Percentiles rank a stretch among this genome's conserved stretches.
phyloP scores from a whole-genome alignment of 2,888 invertebrate species.

The Rhorus exstirpatorius region DNA sequence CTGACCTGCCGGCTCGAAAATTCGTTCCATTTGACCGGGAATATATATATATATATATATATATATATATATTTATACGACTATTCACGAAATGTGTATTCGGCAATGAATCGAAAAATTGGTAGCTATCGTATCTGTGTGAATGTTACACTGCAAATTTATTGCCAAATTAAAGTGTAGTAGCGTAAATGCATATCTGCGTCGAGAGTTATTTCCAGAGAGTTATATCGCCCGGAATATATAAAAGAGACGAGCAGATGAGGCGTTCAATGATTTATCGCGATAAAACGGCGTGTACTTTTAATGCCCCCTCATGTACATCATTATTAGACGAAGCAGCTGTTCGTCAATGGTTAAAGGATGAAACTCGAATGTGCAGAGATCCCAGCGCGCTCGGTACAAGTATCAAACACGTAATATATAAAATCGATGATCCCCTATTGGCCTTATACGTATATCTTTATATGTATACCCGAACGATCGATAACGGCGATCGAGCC shows the following conservation, averaged over 20 bases:
- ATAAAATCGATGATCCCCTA: slow-evolving; percentile 29
- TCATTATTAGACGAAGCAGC: slow-evolving; percentile 56
- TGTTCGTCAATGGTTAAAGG: slow-evolving; percentile 55
- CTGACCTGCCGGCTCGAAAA: no score
- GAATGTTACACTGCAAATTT: slow-evolving; percentile 9
- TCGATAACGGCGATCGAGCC: slow-evolving; percentile 31
- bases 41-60: no score
- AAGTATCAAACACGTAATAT: slow-evolving; percentile 13
- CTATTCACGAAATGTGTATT: neutral
- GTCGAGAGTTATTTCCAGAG: slow-evolving; percentile 9
- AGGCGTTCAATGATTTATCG: slow-evolving; percentile 48
- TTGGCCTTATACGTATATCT: neutral
- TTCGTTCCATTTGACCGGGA: no score
- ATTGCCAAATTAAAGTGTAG: slow-evolving; percentile 2
- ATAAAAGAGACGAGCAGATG: slow-evolving; percentile 26
- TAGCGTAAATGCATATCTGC: neutral
- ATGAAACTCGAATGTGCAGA: slow-evolving; percentile 12
- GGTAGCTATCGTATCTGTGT: no score
- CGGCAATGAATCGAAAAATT: neutral
- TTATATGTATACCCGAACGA: neutral
- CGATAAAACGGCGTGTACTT: slow-evolving; percentile 32
- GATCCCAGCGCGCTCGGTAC: neutral
- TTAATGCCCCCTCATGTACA: slow-evolving; percentile 34
- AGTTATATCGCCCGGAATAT: neutral
- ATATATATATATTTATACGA: no score